Conservation (phyloP, 2,113 vertebrate species). For the Vicugna pacos region DNA sequence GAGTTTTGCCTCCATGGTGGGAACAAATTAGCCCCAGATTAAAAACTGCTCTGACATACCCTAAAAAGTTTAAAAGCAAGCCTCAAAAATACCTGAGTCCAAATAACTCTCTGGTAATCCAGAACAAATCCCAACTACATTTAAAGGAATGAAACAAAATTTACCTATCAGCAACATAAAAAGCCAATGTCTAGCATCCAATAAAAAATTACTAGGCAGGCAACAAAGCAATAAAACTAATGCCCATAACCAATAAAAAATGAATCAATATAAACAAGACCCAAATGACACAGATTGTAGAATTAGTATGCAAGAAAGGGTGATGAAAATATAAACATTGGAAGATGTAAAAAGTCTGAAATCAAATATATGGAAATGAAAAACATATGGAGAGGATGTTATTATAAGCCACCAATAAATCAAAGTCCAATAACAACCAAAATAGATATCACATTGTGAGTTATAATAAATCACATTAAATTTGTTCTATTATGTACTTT, state of each 20-base stretch:
- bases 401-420: background rate
- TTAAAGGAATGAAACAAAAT: background rate
- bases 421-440: background rate
- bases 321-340: background rate
- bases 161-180: background rate
- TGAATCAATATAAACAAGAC: background rate
- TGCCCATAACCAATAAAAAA: background rate
- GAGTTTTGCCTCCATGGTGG: background rate
- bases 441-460: background rate
- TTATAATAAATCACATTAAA: background rate
- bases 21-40: background rate
- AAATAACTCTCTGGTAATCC: background rate
- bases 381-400: background rate
- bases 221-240: background rate
- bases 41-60: background rate
- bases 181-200: background rate
- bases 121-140: background rate
- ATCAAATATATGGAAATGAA: background rate
- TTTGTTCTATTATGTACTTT: background rate
- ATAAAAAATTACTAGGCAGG: background rate
- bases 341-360: background rate
- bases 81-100: background rate
- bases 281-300: background rate
- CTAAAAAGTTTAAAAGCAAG: background rate
- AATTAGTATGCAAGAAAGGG: background rate